phyloP scores from a whole-genome alignment of 2,888 invertebrate genomes.

The Drosophila crucigera region DNA sequence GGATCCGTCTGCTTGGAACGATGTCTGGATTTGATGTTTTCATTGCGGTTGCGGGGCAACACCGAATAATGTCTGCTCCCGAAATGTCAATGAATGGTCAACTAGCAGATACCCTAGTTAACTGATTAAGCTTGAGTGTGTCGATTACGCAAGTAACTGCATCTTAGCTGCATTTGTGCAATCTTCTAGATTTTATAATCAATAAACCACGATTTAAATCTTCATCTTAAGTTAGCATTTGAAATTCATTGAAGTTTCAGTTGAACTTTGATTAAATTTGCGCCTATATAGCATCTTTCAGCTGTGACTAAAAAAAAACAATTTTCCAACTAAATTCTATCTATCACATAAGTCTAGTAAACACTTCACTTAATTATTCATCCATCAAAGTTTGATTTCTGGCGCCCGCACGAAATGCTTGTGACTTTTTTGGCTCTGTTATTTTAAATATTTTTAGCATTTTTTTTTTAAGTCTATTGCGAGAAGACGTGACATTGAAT shows the following conservation, averaged over 20 bases:
- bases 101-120: constrained; percentile 19
- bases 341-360: not conserved
- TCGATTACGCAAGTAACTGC: not conserved
- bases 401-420: constrained; percentile 57
- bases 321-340: too few species aligned
- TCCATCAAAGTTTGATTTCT: constrained; percentile 36
- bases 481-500: constrained; percentile 68
- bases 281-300: too few species aligned
- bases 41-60: constrained; percentile 65
- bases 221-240: not conserved
- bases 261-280: not conserved
- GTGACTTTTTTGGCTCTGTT: constrained; percentile 7
- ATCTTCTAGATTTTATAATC: not conserved
- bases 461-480: constrained; percentile 1
- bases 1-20: not conserved
- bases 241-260: not conserved
- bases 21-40: constrained; percentile 44
- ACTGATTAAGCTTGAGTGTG: not conserved
- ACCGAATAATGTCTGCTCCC: constrained; percentile 1
- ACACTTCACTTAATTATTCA: not conserved
- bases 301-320: too few species aligned
- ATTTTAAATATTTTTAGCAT: constrained; percentile 5
- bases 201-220: not conserved
- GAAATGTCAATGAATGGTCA: not conserved
- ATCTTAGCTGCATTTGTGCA: not conserved